Base-by-base conservation (phyloP, 92 coral and sea anemone species). In the Porites evermanni region DNA sequence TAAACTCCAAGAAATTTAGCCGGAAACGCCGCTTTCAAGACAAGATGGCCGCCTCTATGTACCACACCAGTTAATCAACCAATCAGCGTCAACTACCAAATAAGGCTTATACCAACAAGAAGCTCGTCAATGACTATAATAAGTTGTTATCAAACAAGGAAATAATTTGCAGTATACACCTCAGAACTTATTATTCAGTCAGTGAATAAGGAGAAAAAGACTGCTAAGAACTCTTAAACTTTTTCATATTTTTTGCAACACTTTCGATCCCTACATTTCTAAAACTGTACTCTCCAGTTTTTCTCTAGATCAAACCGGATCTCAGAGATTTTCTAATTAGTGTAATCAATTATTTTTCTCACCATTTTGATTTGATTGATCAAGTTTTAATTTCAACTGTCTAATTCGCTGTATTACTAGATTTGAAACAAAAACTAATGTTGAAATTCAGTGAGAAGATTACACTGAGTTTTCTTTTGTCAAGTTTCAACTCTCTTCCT, bases 21-120 rank as follows among this genome's bases (percentile, higher is more conserved):
- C 97, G 97, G 97, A 93, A 91, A 93, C 98, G 79, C 91, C 86
- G 77, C 88, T 79, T 76, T 53, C 92, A 84, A 72, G 54, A 85
- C 96, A 96, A 94, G 94, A 96, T 93, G 98, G 99, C 96, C 96
- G 96, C 93, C 98, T 90, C 81, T 85, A 92, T 38, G 90, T 79
- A 84, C 94, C 89, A 84, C 78, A 83, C 87, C 87, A 80, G 72
- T 67, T 63, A 64, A 51, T 23, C 78, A 87, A 67, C 95, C 98
- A 94, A 94, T 94, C 98, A 90, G 66, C 66, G 74, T 72, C 84
- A 84, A 75, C 81, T 70, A 60, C 98, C 98, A 92, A 79, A 94
- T 94, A 87, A 92, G 98, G 98, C 75, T 24, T 74, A 60, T 44
- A 63, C 80, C 60, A 83, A 81, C 84, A 65, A 67, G 82, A 26